These are phyloP conservation scores for Chamaetylas fuelleborni DNA, from an alignment of 2,113 vertebrate genomes.

Conservation along the genomic window DNA sequence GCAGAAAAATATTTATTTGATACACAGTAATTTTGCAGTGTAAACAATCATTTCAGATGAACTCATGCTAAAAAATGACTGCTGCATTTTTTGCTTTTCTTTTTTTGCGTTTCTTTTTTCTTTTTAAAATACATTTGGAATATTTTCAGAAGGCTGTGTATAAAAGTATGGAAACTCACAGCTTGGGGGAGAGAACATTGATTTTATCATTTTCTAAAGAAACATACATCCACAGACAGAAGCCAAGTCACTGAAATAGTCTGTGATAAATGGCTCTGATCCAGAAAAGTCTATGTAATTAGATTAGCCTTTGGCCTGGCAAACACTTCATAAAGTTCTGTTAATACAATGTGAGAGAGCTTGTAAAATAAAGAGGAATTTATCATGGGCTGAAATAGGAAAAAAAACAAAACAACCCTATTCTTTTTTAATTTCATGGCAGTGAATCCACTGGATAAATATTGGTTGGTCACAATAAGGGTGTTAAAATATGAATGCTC, in stretches of 20 bases:
- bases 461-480: neutral
- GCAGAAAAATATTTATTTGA: neutral
- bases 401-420: neutral
- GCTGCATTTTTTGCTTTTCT: neutral
- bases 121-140: neutral
- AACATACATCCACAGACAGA: neutral
- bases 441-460: conserved; percentile 13
- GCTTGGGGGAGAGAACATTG: neutral
- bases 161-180: neutral
- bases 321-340: conserved; percentile 20
- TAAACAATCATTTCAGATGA: neutral
- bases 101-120: neutral
- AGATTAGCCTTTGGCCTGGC: conserved; percentile 60
- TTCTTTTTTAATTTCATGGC: neutral
- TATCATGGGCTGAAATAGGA: neutral
- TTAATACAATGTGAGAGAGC: conserved; percentile 27
- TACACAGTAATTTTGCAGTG: neutral
- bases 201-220: neutral
- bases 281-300: conserved; percentile 55
- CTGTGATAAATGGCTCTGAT: conserved; percentile 45
- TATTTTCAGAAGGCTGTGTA: neutral
- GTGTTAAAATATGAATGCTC: neutral
- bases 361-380: conserved; percentile 39
- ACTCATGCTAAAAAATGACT: neutral
- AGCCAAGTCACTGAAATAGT: conserved; percentile 10